Percentiles rank a stretch among this genome's conserved stretches.
phyloP scores from a whole-genome alignment of 2,888 invertebrate species.

The Anthophora plumipes region DNA sequence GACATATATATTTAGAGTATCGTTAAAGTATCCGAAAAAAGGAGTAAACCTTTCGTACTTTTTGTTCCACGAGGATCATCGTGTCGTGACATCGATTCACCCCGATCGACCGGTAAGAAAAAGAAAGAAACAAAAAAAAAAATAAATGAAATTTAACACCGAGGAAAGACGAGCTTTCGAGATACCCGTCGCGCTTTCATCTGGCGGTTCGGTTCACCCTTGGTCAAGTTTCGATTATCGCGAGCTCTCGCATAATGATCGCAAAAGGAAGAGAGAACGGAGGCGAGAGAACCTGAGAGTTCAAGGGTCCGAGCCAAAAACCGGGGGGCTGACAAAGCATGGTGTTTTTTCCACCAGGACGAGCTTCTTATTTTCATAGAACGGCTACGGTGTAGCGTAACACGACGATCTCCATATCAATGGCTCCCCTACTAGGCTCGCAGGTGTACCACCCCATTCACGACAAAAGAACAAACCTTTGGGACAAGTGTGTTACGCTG shows the following conservation, averaged over 20 bases:
- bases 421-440: constrained; percentile 80
- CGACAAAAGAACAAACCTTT: constrained; percentile 77
- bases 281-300: background rate
- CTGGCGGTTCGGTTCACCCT: constrained; percentile 11
- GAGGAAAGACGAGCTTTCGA: constrained; percentile 18
- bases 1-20: background rate
- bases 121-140: too few species aligned
- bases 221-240: constrained; percentile 58
- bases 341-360: constrained; percentile 52
- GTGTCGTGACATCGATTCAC: background rate
- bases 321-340: constrained; percentile 59
- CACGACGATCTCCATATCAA: constrained; percentile 82
- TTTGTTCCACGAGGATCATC: too few species aligned
- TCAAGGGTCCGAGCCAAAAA: constrained; percentile 40
- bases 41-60: background rate
- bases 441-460: constrained; percentile 83
- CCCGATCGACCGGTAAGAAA: background rate
- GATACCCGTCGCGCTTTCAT: constrained; percentile 24
- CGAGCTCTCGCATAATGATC: constrained; percentile 51
- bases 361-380: constrained; percentile 76
- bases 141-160: constrained; percentile 39
- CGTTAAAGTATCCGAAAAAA: background rate
- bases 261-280: constrained; percentile 49
- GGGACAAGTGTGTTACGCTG: constrained; percentile 81
- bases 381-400: constrained; percentile 80